Conservation (phyloP, 2,113 vertebrate species). For the Prunella fulvescens region DNA sequence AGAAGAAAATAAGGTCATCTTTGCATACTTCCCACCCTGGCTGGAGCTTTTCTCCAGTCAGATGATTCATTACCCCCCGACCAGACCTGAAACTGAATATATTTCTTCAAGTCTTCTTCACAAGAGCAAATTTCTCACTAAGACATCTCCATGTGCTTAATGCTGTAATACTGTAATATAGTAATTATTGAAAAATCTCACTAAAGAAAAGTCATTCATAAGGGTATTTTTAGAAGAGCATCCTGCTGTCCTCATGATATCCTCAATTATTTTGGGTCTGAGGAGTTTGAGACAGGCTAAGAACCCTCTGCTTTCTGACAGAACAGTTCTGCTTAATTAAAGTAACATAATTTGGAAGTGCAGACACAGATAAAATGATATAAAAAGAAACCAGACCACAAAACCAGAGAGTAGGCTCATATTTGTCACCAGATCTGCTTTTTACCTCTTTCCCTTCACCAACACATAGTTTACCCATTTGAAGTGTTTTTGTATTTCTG, state of each 20-base stretch:
- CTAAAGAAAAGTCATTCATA: background rate
- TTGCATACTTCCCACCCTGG: background rate
- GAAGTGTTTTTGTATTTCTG: background rate
- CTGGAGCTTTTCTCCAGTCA: background rate
- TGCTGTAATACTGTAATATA: background rate
- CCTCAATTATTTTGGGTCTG: background rate
- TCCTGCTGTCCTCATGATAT: background rate
- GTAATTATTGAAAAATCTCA: background rate
- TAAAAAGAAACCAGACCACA: background rate
- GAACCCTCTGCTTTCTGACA: background rate
- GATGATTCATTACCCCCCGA: background rate
- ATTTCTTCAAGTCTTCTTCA: background rate
- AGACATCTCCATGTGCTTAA: background rate
- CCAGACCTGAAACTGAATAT: background rate
- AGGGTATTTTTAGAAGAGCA: background rate
- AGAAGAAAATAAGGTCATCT: background rate
- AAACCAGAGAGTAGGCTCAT: background rate
- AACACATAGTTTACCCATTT: background rate
- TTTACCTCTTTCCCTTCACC: background rate
- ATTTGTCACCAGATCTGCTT: background rate
- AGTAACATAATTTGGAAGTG: background rate
- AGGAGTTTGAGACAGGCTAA: background rate
- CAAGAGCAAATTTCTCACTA: background rate
- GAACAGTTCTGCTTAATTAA: background rate
- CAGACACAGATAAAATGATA: background rate